Evolutionary conservation across 2,113 vertebrate genomes (phyloP).

Genomic region (Nibea albiflora): DNA sequence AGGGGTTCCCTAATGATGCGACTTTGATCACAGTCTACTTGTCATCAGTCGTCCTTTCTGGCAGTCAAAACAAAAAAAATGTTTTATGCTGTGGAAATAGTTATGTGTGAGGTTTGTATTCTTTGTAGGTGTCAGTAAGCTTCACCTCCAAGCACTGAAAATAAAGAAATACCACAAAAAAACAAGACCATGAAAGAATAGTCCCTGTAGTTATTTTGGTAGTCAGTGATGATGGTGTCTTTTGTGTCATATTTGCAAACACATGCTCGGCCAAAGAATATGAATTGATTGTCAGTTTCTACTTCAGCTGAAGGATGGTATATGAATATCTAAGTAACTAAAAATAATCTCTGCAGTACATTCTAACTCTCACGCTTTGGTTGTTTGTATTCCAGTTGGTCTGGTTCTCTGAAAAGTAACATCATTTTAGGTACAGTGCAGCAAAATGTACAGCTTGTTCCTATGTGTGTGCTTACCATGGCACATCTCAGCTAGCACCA

Average conservation of each 20-base stretch:
- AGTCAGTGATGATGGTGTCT: not conserved
- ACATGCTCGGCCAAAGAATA: not conserved
- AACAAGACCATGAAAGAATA: not conserved
- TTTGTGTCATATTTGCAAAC: not conserved
- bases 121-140: not conserved
- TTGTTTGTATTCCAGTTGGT: slow-evolving; percentile 21
- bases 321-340: not conserved
- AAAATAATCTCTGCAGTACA: not conserved
- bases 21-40: not conserved
- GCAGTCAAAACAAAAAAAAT: no score
- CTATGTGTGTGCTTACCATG: slow-evolving; percentile 33
- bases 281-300: not conserved
- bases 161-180: not conserved
- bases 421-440: slow-evolving; percentile 32
- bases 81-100: not conserved
- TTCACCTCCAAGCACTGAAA: not conserved
- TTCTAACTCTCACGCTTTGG: not conserved
- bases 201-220: not conserved
- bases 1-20: not conserved
- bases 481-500: slow-evolving; percentile 36
- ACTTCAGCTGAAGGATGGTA: not conserved
- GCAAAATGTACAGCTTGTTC: slow-evolving; percentile 23
- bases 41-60: not conserved
- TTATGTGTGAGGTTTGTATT: not conserved
- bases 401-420: slow-evolving; percentile 12